A percentile compares a stretch with the other conserved stretches of the same genome.
These are phyloP conservation scores for Hystrix cristata DNA, from an alignment of 2,113 vertebrate species.

Conservation along the genomic window DNA sequence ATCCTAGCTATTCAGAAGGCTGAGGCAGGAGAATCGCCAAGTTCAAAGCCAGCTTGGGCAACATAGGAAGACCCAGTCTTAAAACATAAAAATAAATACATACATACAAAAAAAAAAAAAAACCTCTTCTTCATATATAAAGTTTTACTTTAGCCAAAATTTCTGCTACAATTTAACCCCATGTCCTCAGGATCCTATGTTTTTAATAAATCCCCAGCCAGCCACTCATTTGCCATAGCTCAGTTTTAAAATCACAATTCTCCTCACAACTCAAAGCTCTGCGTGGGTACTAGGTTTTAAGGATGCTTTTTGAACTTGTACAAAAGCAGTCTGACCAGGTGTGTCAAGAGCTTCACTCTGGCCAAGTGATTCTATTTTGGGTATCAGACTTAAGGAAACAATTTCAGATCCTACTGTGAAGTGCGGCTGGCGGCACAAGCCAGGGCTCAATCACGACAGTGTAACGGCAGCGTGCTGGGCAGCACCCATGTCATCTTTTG, in stretches of 20 bases:
- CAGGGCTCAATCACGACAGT: background rate
- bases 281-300: background rate
- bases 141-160: background rate
- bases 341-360: background rate
- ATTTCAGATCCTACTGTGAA: background rate
- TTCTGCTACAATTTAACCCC: background rate
- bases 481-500: background rate
- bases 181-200: background rate
- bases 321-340: background rate
- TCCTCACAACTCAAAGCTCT: background rate
- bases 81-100: background rate
- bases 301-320: background rate
- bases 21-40: background rate
- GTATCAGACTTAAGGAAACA: background rate
- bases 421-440: background rate
- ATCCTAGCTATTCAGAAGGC: background rate
- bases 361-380: background rate
- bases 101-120: background rate
- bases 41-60: background rate
- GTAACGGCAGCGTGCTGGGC: background rate
- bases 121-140: background rate
- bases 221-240: background rate
- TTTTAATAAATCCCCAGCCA: background rate
- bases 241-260: constrained; percentile 29
- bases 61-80: background rate